These are phyloP conservation scores for Tupaia chinensis DNA, from an alignment of 2,113 vertebrate species.

Conservation along the genomic window DNA sequence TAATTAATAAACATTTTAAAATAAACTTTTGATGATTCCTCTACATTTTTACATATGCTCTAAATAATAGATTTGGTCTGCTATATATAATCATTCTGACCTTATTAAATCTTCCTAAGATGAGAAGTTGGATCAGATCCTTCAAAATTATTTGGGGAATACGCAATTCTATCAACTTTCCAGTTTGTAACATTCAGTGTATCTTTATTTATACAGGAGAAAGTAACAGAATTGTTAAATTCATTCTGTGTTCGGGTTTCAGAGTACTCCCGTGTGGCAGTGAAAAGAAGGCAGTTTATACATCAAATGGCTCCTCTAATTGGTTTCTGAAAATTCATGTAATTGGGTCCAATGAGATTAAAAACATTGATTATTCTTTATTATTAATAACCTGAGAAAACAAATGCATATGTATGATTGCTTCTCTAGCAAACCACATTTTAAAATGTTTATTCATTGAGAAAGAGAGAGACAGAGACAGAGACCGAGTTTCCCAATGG, in stretches of 20 bases:
- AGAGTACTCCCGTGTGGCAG: neutral
- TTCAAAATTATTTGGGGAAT: constrained; percentile 11
- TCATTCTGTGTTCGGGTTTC: neutral
- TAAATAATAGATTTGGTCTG: neutral
- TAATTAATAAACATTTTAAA: no score
- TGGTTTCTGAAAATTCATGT: neutral
- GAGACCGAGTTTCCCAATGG: no score
- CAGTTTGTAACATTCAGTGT: neutral
- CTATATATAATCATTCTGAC: neutral
- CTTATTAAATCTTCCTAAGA: constrained; percentile 36
- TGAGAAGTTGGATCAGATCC: neutral
- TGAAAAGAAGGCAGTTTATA: neutral
- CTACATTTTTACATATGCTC: neutral
- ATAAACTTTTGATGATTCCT: neutral
- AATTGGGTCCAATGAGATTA: neutral
- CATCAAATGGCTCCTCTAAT: neutral
- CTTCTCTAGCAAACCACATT: neutral
- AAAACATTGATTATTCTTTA: neutral
- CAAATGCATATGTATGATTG: neutral
- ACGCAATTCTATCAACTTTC: neutral
- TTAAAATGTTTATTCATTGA: no score
- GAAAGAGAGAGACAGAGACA: no score
- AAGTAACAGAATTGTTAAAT: neutral
- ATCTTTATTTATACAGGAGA: neutral
- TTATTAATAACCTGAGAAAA: constrained; percentile 47